Evolutionary conservation across 2,888 invertebrate species (phyloP), one percentile per base, ranked within the genome.

Genomic region (Eupithecia centaureata): DNA sequence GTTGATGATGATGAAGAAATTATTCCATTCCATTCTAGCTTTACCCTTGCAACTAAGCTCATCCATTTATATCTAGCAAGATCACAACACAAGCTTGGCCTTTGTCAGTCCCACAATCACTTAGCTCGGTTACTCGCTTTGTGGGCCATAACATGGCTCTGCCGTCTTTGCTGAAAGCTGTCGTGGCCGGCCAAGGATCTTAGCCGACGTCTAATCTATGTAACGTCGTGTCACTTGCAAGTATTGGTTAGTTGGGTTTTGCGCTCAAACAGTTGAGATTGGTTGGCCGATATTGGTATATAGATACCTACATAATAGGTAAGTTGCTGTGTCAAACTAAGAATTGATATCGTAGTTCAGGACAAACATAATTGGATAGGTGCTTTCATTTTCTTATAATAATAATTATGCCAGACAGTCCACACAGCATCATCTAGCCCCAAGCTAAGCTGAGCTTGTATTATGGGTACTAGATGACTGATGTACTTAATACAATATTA

Each of bases 201-300:
- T 22, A 47, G 22, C 25, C 15, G 59, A 59, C 61, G 74, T 70
- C 67, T 67, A 30, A 60, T 72, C 69, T 67, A 61, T 52, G 67
- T 67, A 64, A 71, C 70, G 32, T 32, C 25, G 15, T 51, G 57
- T 51, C 42, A 30, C 28, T 60, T 47, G 28, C 42, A 60, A 47
- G 30, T 38, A 57, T 57, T 57, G 57, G 32, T 57, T 33, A 13
- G 32, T 18, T 32, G 32, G n/a, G 28, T 28, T 54, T n/a, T 27
- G 30, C 30, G 13, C 10, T 30, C n/a, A n/a, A 28, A n/a, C n/a
- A 8, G 28, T 25, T 5, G 13, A 15, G 13, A 27, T 52, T 2
- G 13, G 5, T 25, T 7, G 22, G 22, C 8, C 7, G 22, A 10
- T 52, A 15, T 54, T 8, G 54, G n/a, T 7, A 38, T 15, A 15